These are phyloP conservation scores for Pteromalus puparum DNA, from an alignment of 1,140 invertebrate genomes.

Conservation along the genomic window DNA sequence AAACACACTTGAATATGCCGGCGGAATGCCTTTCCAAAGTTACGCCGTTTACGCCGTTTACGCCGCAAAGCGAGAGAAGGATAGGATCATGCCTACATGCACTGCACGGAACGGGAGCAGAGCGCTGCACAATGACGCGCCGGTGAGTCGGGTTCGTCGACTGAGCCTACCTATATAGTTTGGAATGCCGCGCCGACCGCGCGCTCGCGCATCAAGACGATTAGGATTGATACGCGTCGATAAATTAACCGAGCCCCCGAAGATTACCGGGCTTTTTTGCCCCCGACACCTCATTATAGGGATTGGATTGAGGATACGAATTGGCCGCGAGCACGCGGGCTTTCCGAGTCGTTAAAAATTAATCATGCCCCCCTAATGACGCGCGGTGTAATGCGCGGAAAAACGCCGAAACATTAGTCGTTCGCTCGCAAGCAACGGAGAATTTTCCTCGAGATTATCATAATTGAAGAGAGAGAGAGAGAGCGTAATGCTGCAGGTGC, in stretches of 20 bases:
- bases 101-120: neutral
- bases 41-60: constrained; percentile 11
- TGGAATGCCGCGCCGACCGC: neutral
- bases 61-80: neutral
- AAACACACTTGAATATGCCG: constrained; percentile 35
- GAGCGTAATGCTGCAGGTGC: neutral
- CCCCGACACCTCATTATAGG: neutral
- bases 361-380: neutral
- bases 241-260: neutral
- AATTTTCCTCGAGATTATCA: neutral
- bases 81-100: neutral
- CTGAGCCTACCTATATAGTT: neutral
- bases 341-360: constrained; percentile 11
- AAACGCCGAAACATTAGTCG: neutral
- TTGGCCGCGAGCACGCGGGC: neutral
- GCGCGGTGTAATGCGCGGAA: neutral
- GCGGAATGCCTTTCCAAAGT: constrained; percentile 32
- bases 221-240: constrained; percentile 5
- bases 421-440: too few relatives aligned
- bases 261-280: neutral
- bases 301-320: constrained; percentile 3
- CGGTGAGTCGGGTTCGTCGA: neutral
- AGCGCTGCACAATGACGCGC: neutral
- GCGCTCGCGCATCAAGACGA: neutral
- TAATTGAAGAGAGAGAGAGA: neutral